Evolutionary conservation across 2,113 vertebrate species (phyloP).

Genomic region (Hippotragus niger): DNA sequence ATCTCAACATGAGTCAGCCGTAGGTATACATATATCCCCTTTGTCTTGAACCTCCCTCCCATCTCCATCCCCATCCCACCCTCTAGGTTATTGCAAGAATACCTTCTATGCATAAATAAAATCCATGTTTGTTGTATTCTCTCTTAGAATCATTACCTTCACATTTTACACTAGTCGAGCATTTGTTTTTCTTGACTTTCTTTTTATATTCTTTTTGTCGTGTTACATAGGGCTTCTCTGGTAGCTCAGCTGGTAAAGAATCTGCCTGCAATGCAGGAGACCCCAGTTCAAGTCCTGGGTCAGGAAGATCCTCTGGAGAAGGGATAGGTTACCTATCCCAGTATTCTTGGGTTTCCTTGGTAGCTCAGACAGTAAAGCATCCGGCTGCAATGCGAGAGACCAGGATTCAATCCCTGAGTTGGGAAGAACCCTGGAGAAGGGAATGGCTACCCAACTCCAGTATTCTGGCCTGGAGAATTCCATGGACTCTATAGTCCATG

Average conservation of each 20-base stretch:
- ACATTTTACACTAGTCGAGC: neutral
- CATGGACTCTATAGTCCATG: neutral
- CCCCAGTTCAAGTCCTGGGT: neutral
- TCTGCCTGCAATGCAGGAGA: neutral
- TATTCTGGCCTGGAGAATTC: neutral
- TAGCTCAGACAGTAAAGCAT: neutral
- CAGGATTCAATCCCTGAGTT: neutral
- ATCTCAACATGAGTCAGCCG: neutral
- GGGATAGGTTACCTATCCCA: neutral
- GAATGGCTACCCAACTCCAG: neutral
- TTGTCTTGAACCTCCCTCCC: neutral
- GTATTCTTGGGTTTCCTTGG: neutral
- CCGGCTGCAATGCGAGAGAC: accelerated
- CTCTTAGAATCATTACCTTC: neutral
- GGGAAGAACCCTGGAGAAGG: neutral
- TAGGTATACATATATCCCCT: neutral
- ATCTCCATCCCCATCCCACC: neutral
- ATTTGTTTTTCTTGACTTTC: neutral
- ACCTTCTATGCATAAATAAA: neutral
- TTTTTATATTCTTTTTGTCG: neutral
- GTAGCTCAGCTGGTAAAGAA: neutral
- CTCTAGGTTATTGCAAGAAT: neutral
- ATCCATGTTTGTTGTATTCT: neutral
- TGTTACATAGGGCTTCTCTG: neutral
- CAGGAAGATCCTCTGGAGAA: neutral